Percentiles rank a stretch among this genome's conserved stretches.
phyloP scores from a whole-genome alignment of 2,113 vertebrate genomes.

The Dolichallabes microphthalmus region DNA sequence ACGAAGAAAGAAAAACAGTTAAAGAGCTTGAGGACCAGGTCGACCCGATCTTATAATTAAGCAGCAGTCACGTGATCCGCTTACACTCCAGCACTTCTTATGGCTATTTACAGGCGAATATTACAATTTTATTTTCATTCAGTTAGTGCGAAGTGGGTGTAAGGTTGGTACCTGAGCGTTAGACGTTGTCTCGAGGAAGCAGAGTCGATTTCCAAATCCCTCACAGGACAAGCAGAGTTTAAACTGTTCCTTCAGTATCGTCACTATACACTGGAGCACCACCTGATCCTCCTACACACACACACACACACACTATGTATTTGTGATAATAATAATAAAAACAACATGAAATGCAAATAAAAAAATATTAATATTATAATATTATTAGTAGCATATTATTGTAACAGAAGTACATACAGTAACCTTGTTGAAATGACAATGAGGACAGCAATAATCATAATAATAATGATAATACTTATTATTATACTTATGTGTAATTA shows the following conservation, averaged over 20 bases:
- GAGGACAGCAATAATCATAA: background rate
- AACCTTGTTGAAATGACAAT: background rate
- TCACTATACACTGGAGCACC: slow-evolving; percentile 85
- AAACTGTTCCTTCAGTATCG: slow-evolving; percentile 86
- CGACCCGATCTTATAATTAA: too few species aligned
- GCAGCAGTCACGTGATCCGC: too few species aligned
- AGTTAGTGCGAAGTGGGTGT: too few species aligned
- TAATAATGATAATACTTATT: too few species aligned
- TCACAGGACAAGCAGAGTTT: slow-evolving; percentile 88
- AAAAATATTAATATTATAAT: background rate
- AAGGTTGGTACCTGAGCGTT: slow-evolving; percentile 80
- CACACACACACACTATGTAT: slow-evolving; percentile 26
- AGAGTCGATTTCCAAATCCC: slow-evolving; percentile 89
- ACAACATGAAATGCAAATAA: background rate
- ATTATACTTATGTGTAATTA: too few species aligned
- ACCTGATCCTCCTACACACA: slow-evolving; percentile 79
- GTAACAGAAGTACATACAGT: too few species aligned
- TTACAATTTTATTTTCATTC: too few species aligned
- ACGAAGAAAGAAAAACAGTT: too few species aligned
- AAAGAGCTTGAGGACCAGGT: too few species aligned
- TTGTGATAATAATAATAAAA: background rate
- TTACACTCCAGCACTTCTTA: too few species aligned
- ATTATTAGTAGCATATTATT: too few species aligned
- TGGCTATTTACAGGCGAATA: too few species aligned
- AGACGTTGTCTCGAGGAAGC: slow-evolving; percentile 87